These are phyloP conservation scores for Lomographa bimaculata DNA, from an alignment of 2,888 invertebrate species.

Conservation along the genomic window DNA sequence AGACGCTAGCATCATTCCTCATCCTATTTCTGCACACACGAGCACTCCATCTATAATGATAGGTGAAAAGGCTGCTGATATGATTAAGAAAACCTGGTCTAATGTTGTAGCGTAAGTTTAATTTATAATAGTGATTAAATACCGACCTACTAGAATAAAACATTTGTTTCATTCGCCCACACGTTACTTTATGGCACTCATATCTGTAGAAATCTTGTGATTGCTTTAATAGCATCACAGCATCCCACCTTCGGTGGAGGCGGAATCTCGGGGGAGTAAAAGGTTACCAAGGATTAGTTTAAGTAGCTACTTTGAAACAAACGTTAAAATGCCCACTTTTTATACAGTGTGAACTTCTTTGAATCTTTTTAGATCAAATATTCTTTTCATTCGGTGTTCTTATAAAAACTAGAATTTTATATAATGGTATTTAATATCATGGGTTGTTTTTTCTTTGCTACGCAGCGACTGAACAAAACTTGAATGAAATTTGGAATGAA, in stretches of 20 bases:
- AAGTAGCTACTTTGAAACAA: no score
- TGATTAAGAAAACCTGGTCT: conserved; percentile 85
- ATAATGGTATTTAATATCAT: no score
- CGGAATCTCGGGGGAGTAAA: not conserved
- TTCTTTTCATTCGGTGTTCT: no score
- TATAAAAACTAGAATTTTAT: no score
- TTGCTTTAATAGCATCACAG: conserved; percentile 1
- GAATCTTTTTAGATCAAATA: no score
- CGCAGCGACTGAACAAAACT: no score
- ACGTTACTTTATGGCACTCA: no score
- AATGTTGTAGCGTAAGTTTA: conserved; percentile 42
- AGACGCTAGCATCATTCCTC: conserved; percentile 88
- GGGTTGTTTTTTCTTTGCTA: no score
- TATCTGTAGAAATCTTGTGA: no score
- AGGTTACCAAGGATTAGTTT: not conserved
- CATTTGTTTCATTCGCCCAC: conserved; percentile 10
- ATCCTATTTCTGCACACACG: conserved; percentile 85
- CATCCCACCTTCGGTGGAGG: not conserved
- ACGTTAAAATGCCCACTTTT: no score
- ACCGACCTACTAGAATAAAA: conserved; percentile 29
- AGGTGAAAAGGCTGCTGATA: conserved; percentile 88
- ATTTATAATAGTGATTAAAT: conserved; percentile 21
- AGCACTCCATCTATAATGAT: conserved; percentile 88
- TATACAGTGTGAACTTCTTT: no score
- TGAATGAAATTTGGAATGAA: no score